phyloP scores from a whole-genome alignment of 2,797 vertebrate genomes.

The Alauda arvensis region DNA sequence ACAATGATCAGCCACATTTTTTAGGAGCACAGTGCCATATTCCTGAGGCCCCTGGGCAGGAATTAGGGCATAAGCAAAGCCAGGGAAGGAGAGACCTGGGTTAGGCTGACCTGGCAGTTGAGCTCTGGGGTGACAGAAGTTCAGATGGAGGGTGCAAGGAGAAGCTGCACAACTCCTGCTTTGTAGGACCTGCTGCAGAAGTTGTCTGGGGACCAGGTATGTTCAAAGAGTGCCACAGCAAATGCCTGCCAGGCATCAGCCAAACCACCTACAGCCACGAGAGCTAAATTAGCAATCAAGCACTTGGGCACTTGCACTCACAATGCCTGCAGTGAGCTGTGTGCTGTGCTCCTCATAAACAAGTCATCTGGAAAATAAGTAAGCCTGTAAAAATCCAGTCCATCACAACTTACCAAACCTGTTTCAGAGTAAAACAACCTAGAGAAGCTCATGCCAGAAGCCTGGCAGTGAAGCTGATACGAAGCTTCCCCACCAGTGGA shows the following conservation, averaged over 20 bases:
- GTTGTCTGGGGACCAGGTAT: background rate
- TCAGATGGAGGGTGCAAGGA: background rate
- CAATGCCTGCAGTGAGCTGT: slow-evolving; percentile 22
- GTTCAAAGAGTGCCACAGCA: background rate
- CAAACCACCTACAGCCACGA: slow-evolving; percentile 12
- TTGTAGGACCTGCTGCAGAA: background rate
- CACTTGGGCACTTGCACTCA: background rate
- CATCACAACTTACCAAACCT: slow-evolving; percentile 53
- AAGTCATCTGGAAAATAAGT: slow-evolving; percentile 61
- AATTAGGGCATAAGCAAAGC: background rate
- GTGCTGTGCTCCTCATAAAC: slow-evolving; percentile 7
- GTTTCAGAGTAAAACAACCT: slow-evolving; percentile 37
- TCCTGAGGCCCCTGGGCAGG: background rate
- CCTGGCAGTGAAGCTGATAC: background rate
- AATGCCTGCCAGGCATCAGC: background rate
- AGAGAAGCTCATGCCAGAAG: background rate
- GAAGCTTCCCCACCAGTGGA: background rate
- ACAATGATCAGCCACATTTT: slow-evolving; percentile 24
- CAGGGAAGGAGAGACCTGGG: background rate
- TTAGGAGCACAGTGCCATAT: background rate
- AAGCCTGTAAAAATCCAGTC: slow-evolving; percentile 46
- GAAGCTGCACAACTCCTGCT: background rate
- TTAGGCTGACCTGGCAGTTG: background rate
- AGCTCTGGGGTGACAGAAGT: background rate
- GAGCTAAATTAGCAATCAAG: slow-evolving; percentile 25